Evolutionary conservation across 2,797 vertebrate genomes (phyloP).

Genomic region (Oryzias sinensis): DNA sequence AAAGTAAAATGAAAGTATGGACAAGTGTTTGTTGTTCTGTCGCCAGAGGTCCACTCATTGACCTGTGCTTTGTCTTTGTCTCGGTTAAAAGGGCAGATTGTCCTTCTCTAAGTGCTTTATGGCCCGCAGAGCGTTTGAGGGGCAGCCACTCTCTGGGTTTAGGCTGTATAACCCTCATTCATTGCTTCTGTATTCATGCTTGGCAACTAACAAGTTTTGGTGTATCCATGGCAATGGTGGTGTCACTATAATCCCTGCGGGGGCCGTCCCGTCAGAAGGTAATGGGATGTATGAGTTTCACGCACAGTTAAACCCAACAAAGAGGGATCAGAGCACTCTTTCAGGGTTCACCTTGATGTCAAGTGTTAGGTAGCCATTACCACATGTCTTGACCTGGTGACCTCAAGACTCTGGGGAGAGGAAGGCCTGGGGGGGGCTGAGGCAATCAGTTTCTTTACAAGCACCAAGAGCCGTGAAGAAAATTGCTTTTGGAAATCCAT

Average conservation of each 20-base stretch:
- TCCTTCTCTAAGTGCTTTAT: constrained; percentile 48
- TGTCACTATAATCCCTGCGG: constrained; percentile 44
- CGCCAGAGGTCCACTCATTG: constrained; percentile 7
- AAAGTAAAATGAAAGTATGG: not conserved
- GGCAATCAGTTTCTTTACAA: constrained; percentile 37
- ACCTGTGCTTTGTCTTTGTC: constrained; percentile 35
- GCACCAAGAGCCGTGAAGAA: constrained; percentile 22
- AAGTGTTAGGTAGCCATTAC: constrained; percentile 76
- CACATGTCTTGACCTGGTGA: constrained; percentile 67
- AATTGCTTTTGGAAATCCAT: constrained; percentile 13
- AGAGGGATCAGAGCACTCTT: constrained; percentile 2
- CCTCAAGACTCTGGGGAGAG: constrained; percentile 45
- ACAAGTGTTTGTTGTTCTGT: constrained; percentile 5
- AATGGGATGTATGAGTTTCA: constrained; percentile 12
- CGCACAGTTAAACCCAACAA: constrained; percentile 29
- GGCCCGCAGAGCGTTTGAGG: constrained; percentile 36
- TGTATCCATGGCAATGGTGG: constrained; percentile 58
- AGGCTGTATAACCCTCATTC: constrained; percentile 34
- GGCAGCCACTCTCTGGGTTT: constrained; percentile 24
- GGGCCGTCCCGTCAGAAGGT: constrained; percentile 18
- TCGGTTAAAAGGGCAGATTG: constrained; percentile 25
- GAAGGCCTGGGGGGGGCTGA: constrained; percentile 52
- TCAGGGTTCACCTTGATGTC: constrained; percentile 56
- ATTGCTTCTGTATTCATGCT: constrained; percentile 25
- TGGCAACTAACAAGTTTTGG: constrained; percentile 42